Evolutionary conservation across 2,888 invertebrate genomes (phyloP), one percentile per base, ranked within the genome.

Genomic region (Tenodera sinensis): DNA sequence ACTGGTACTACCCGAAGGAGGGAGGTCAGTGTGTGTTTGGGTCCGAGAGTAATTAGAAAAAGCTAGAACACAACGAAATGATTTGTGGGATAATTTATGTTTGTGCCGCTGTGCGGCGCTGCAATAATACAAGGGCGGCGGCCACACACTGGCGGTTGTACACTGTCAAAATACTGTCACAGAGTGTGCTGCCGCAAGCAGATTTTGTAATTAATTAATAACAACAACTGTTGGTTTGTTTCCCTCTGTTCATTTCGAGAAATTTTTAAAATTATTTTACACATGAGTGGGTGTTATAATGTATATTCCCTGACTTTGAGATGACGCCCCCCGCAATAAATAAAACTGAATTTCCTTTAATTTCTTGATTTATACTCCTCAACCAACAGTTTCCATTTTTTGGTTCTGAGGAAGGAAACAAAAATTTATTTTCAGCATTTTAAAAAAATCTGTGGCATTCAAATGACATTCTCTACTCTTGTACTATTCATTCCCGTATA

Each of bases 81-180:
- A 86, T 86, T 86, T 86, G 86, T 86, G 86, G n/a, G 86, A 81
- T 86, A 86, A 86, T 86, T 86, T 86, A 81, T 28, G 81, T 86
- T 86, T 81, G 28, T 81, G 71, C 86, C 81, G 28, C 86, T 86
- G 85, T 27, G 28, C 47, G 85, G 85, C 85, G 47, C 47, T 47
- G 42, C 42, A 34, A 85, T 85, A 85, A 85, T 85, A 71, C 54
- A 42, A n/a, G n/a, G n/a, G n/a, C n/a, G n/a, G 6, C 42, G 20
- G 25, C 54, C 54, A 71, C 54, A 71, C 3, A 71, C 54, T 81
- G n/a, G 81, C 28, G 86, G 28, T 81, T 71, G 28, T 28, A 28
- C 3, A 86, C 28, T n/a, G 86, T 86, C 86, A 86, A 81, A 85
- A 86, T 71, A 42, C 85, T 86, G 86, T 86, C 86, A 86, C 28